Evolutionary conservation across 2,888 invertebrate species (phyloP), one percentile per base, ranked within the genome.

Genomic region (Prosapia bicincta): DNA sequence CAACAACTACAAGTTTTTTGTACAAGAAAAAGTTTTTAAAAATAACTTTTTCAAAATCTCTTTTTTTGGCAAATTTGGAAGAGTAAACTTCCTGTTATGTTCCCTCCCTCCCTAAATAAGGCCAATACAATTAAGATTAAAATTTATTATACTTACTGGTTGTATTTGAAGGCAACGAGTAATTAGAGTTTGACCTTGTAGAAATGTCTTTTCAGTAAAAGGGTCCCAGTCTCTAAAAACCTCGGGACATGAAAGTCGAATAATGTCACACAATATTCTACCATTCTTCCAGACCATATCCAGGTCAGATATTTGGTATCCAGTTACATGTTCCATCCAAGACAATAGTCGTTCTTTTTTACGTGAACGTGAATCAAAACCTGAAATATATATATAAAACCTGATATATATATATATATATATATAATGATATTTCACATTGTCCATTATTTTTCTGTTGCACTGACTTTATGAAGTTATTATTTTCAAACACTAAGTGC

Each of bases 271-370:
- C 13, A 76, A 28, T 7, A 76, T 74, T 10, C 71, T 70, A 3
- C 76, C 76, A 20, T 76, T 74, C 43, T 67, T 26, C 76, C 76
- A 76, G 0, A 76, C 67, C 9, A 74, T 13, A 15, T 73, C 38
- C 9, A 76, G 71, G 67, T 74, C 54, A 3, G 25, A 13, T 23
- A 76, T 71, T 3, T 76, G 32, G 1, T 74, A 24, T 3, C 71
- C 71, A 0, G 74, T 65, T 13, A 67, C 68, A 24, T 67, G 32
- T 25, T 66, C 76, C 66, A 76, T 28, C 76, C 76, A 76, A 9
- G 69, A 70, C 28, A 76, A 24, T 23, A 76, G 73, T 26, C 74
- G 66, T 9, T 74, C 32, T 6, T 69, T 71, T 13, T 74, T 73
- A 1, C 74, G 67, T 66, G 66, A 69, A 24, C 73, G 66, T 32